Evolutionary conservation across 2,113 vertebrate species (phyloP), one percentile per base, ranked within the genome.

Genomic region (Euleptes europaea): DNA sequence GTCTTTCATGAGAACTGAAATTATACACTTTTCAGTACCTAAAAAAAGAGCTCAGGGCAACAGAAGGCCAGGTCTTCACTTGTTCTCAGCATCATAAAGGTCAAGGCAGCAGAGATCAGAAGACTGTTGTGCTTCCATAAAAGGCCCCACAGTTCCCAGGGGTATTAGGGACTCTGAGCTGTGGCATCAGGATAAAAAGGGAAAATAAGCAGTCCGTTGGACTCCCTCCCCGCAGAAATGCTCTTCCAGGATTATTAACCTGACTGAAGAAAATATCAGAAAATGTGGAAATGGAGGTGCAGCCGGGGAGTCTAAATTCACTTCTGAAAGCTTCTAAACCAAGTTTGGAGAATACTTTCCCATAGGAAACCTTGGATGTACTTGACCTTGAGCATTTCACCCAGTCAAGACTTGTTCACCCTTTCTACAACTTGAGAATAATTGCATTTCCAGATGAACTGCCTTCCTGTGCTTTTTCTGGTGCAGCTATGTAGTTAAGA

Each of bases 301-400:
- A 12, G 33, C 82, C 80, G 74, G 5, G 1, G 83, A 76, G 79
- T 88, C 66, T 57, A 42, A 87, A 88, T 26, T 79, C 70, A 51
- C 1, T 88, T 80, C 63, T 87, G 66, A 19, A 84, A 87, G 84
- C 77, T 10, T 86, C 75, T 63, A 82, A 28, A 89, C 33, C 89
- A 92, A 79, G 83, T 93, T 90, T 85, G 82, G 67, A 83, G 84
- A 90, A 84, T 85, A 84, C 51, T 95, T 96, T 95, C 93, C 92
- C 94, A 89, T 90, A 90, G 93, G 94, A 95, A 95, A 91, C 60
- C 80, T 80, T 69, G 54, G 83, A 84, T 93, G 80, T 82, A 85
- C 54, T 4, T 88, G 90, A 93, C 92, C 89, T 94, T 82, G 92
- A 92, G 84, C 80, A 60, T 63, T n/a, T 4, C 51, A 88, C 63